Conservation (phyloP, 2,797 vertebrate genomes). For the Scolopax bukidnonensis region DNA sequence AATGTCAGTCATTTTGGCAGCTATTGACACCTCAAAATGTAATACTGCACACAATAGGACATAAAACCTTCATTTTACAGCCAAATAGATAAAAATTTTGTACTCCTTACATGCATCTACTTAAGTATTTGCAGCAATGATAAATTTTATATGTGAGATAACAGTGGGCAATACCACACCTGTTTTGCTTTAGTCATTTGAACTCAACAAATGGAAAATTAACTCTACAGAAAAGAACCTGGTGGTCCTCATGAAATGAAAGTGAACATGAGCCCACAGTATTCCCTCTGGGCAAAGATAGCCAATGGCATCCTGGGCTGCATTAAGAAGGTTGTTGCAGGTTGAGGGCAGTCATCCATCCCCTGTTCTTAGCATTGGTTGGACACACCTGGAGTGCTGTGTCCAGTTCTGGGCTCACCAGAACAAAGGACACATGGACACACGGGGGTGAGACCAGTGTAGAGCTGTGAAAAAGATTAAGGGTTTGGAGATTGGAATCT, state of each 20-base stretch:
- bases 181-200: not conserved
- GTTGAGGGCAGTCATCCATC: not conserved
- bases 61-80: not conserved
- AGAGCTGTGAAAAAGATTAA: not conserved
- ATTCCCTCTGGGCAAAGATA: not conserved
- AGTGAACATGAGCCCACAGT: fast-evolving
- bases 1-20: not conserved
- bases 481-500: not conserved
- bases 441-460: not conserved
- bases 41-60: not conserved
- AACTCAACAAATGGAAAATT: not conserved
- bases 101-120: not conserved
- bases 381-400: not conserved
- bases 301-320: not conserved
- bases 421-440: not conserved
- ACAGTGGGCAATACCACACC: not conserved
- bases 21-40: not conserved
- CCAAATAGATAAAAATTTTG: not conserved
- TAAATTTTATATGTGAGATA: not conserved
- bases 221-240: not conserved
- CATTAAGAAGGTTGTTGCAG: not conserved
- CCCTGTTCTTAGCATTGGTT: not conserved
- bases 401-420: not conserved
- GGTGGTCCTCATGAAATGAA: not conserved
- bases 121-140: not conserved